Conservation (phyloP, 2,888 invertebrate genomes). For the Acanthopleura granulata region DNA sequence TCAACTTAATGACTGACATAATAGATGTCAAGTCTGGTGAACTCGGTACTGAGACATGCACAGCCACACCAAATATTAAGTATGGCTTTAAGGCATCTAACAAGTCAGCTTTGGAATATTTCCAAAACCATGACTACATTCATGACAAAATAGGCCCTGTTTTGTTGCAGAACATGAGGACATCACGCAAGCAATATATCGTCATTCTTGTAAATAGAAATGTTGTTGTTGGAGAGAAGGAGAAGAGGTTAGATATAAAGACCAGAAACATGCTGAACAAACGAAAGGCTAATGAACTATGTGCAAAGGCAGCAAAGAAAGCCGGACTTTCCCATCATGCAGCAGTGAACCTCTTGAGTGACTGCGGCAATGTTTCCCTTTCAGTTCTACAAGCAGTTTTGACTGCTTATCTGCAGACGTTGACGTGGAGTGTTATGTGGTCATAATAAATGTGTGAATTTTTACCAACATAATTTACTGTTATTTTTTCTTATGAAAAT, state of each 20-base stretch:
- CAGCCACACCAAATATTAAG: constrained; percentile 35
- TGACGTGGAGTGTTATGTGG: no score
- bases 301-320: constrained; percentile 6
- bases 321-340: constrained; percentile 16
- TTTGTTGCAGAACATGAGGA: constrained; percentile 20
- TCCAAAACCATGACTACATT: constrained; percentile 22
- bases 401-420: no score
- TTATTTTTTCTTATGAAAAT: no score
- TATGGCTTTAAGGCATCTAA: constrained; percentile 31
- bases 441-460: no score
- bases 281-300: background rate
- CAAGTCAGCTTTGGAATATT: constrained; percentile 22
- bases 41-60: constrained; percentile 30
- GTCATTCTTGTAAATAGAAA: background rate
- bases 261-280: background rate
- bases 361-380: constrained; percentile 7
- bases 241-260: background rate
- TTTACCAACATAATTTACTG: no score
- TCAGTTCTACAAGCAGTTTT: no score
- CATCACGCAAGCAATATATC: constrained; percentile 20
- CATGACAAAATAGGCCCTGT: constrained; percentile 21
- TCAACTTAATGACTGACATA: constrained; percentile 39
- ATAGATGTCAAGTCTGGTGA: constrained; percentile 29
- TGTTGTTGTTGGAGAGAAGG: background rate
- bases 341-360: constrained; percentile 2